Base-by-base conservation (phyloP, 2,113 vertebrate species). In the Pogona vitticeps region DNA sequence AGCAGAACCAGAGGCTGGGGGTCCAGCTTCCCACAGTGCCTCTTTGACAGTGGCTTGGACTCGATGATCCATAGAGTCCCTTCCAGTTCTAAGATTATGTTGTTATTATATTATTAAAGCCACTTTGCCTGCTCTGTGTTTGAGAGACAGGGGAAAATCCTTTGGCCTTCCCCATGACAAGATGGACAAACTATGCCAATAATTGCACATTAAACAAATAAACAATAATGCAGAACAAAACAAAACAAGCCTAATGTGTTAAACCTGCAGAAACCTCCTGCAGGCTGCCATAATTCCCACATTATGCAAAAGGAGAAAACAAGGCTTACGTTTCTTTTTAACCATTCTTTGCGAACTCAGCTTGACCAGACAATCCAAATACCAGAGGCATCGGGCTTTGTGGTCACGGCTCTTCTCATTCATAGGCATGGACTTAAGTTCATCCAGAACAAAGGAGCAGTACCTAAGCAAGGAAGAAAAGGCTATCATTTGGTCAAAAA, bases 301-400 rank as follows among this genome's bases (percentile, higher is more conserved):
- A 9, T 18, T 18, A 42, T 65, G 14, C 1, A 83, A 31, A 3
- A 1, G 18, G 71, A 80, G 10, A 59, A 58, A 67, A 71, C 89
- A 82, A 92, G 13, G 93, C 98, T 98, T 95, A 99, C 98, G 89
- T 91, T 98, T 99, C 65, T 94, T 96, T 84, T 90, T 95, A 80
- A 98, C 90, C 63, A 86, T 92, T 88, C 90, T 98, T 89, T 96
- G 92, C 3, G 87, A 92, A 36, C 95, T 95, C 88, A 98, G 94
- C 91, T 94, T 98, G 84, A 99, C 88, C 33, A 99, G 97, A 52
- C 95, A 91, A 26, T 97, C 96, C 73, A 99, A 93, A 87, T 98
- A 99, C 96, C 97, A 99, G 63, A 97, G 91, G 70, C 97, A 98
- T 14, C 97, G 95, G 0, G 96, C 94, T 58, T 93, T 96, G 84